Evolutionary conservation across 2,888 invertebrate genomes (phyloP).

Genomic region (Timema cristinae): DNA sequence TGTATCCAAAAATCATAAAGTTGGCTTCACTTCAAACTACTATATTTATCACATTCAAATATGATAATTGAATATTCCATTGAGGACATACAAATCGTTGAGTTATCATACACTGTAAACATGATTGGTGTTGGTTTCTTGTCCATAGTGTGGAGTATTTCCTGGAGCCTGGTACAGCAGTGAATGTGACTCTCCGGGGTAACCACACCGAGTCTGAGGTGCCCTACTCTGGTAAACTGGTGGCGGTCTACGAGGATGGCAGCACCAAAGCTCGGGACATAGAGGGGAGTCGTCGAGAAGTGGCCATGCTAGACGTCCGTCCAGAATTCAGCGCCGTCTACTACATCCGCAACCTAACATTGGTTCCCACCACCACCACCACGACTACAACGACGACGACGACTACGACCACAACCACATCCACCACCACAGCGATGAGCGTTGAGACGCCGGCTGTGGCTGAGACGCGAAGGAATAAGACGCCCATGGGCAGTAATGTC

Average conservation of each 20-base stretch:
- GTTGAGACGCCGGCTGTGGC: conserved; percentile 39
- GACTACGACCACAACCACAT: conserved; percentile 33
- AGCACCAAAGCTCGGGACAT: conserved; percentile 56
- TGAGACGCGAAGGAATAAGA: conserved; percentile 33
- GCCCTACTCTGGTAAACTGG: conserved; percentile 68
- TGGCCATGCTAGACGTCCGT: conserved; percentile 62
- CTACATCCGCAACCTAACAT: conserved; percentile 67
- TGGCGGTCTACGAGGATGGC: conserved; percentile 64
- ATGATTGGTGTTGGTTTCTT: background rate
- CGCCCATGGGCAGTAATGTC: conserved; percentile 34
- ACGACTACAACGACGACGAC: conserved; percentile 51
- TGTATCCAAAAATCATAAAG: too few species aligned
- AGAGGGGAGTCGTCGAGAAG: conserved; percentile 61
- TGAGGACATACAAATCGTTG: too few species aligned
- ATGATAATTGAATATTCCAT: too few species aligned
- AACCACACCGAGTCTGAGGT: conserved; percentile 69
- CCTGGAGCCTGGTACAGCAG: conserved; percentile 72
- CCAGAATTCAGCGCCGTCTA: conserved; percentile 73
- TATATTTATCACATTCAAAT: too few species aligned
- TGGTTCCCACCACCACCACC: conserved; percentile 73
- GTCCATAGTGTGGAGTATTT: conserved; percentile 56
- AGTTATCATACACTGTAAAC: too few species aligned
- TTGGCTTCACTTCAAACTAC: too few species aligned
- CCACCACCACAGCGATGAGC: conserved; percentile 41
- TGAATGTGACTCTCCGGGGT: conserved; percentile 74